Evolutionary conservation across 2,888 invertebrate genomes (phyloP), one percentile per base, ranked within the genome.

Genomic region (Sarcophaga caerulescens): DNA sequence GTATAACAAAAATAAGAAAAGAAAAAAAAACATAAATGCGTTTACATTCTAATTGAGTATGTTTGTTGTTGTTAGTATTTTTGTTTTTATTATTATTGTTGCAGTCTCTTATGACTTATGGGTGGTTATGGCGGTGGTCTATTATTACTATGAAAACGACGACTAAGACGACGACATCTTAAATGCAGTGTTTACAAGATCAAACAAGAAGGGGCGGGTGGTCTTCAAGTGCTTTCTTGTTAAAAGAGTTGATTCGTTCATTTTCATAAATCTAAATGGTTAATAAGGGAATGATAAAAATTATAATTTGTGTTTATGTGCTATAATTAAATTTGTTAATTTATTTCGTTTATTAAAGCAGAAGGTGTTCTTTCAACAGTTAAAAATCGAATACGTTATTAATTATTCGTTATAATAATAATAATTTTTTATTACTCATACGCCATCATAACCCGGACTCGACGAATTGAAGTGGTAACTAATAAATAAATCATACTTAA

Each of bases 11-110:
- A 73, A 23, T 14, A 21, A 68, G 23, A 66, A 74, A 12, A 74
- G 57, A 76, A 59, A 52, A 82, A 47, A 60, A 59, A 70, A 71
- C 65, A 74, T 81, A 86, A 83, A 81, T 86, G 84, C 81, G 81
- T 86, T 84, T 81, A 57, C 81, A 81, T 86, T 84, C n/a, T 68
- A 81, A 84, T 75, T 75, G 66, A 78, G 52, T 84, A 68, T 81
- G 35, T 85, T 65, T 70, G 70, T 80, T 74, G 52, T 57, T 70
- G 12, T 69, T 77, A 52, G 75, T 65, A 35, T 78, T 81, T 77
- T 59, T 81, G 62, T 44, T 71, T 65, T 70, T 82, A 63, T 4
- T 66, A 57, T 60, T 77, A 19, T 52, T 52, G 52, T 52, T 52
- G 17, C 23, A 62, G 62, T 70, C 6, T 78, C 66, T 35, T 84